phyloP scores from a whole-genome alignment of 2,797 vertebrate genomes.

The Periophthalmus magnuspinnatus region DNA sequence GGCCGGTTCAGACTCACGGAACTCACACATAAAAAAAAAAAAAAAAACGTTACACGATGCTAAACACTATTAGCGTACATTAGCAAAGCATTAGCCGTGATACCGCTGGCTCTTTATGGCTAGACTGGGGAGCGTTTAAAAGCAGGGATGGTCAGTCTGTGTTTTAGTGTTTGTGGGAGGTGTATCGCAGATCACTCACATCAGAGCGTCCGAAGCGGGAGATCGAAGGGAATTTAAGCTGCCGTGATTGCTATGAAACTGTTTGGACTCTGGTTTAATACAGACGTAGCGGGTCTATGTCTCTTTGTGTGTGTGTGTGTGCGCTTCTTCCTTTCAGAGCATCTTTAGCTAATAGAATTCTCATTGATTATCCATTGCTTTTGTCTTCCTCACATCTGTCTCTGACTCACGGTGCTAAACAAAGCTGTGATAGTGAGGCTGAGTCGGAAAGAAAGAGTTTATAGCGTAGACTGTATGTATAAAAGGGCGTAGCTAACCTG shows the following conservation, averaged over 20 bases:
- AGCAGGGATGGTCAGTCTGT: slow-evolving; percentile 1
- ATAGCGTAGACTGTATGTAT: neutral
- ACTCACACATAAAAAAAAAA: too few relatives aligned
- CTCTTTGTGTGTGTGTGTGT: neutral
- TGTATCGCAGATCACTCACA: slow-evolving; percentile 59
- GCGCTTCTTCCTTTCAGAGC: neutral
- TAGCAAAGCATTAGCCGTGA: slow-evolving; percentile 64
- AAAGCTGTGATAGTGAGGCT: neutral
- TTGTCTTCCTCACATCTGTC: slow-evolving; percentile 1
- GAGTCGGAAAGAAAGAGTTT: neutral
- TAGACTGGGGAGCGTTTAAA: slow-evolving; percentile 24
- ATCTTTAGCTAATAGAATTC: slow-evolving; percentile 5
- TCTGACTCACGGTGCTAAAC: slow-evolving; percentile 6
- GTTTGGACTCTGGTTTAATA: slow-evolving; percentile 49
- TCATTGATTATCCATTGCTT: slow-evolving; percentile 4
- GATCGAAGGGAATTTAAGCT: slow-evolving; percentile 68
- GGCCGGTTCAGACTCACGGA: slow-evolving; percentile 10
- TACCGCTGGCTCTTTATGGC: slow-evolving; percentile 51
- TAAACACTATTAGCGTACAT: slow-evolving; percentile 69
- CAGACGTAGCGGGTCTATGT: slow-evolving; percentile 26
- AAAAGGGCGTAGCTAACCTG: too few relatives aligned
- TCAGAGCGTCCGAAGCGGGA: slow-evolving; percentile 51
- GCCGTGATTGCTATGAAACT: slow-evolving; percentile 56
- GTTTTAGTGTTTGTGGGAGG: slow-evolving; percentile 29
- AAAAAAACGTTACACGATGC: slow-evolving; percentile 59